Percentiles rank a stretch among this genome's conserved stretches.
Evolutionary conservation across 1,140 invertebrate species (phyloP).

Genomic region (Zelostemma sp.): DNA sequence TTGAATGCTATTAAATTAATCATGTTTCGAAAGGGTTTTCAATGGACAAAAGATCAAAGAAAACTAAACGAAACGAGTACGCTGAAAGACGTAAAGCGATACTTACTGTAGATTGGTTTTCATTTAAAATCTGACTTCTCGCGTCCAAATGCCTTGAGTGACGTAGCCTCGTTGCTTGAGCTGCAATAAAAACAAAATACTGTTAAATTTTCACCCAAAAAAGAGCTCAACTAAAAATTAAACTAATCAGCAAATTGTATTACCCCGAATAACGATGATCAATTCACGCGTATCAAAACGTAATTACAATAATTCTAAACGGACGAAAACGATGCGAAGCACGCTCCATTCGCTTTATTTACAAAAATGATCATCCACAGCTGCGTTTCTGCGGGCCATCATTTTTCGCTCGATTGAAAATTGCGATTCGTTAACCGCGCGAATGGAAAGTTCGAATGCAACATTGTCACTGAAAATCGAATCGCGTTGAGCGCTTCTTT

Average conservation of each 20-base stretch:
- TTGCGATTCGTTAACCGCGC: not conserved
- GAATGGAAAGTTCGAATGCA: not conserved
- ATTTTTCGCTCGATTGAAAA: not conserved
- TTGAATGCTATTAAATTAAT: too few relatives aligned
- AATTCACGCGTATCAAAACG: not conserved
- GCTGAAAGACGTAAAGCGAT: too few relatives aligned
- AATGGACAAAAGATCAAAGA: too few relatives aligned
- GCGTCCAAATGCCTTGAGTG: conserved; percentile 61
- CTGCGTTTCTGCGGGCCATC: not conserved
- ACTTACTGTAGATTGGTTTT: conserved; percentile 59
- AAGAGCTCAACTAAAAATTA: not conserved
- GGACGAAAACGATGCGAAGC: too few relatives aligned
- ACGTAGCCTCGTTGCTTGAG: conserved; percentile 56
- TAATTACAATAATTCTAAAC: too few relatives aligned
- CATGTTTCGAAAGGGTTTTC: too few relatives aligned
- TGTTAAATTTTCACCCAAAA: not conserved
- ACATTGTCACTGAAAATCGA: not conserved
- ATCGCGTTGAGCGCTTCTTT: not conserved
- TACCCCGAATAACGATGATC: not conserved
- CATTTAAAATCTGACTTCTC: conserved; percentile 43
- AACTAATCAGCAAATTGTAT: not conserved
- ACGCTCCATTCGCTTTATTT: too few relatives aligned
- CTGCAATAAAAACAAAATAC: conserved; percentile 55
- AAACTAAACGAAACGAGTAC: too few relatives aligned
- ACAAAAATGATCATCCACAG: not conserved